Base-by-base conservation (phyloP, 1,140 invertebrate genomes). In the Hestina assimilis region DNA sequence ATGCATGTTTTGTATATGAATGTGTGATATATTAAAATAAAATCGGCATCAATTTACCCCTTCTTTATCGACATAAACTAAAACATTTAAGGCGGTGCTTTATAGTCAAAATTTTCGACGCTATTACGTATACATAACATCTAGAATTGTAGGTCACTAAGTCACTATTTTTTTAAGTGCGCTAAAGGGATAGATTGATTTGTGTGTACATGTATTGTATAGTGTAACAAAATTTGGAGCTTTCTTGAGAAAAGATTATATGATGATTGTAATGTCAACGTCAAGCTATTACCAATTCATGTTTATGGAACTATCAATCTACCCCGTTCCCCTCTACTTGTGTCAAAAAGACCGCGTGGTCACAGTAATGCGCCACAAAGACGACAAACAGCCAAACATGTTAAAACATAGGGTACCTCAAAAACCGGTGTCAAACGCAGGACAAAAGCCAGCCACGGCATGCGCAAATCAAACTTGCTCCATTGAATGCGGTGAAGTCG, bases 391-490 rank as follows among this genome's bases (percentile, higher is more conserved):
- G 80, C 80, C 75, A 83, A 81, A 83, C 75, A 79, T 57, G 72
- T 73, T 69, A 67, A 67, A 79, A 81, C 70, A 74, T 72, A 85
- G 73, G 76, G 68, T 82, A 81, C 80, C 77, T 83, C 78, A 75
- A 78, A 71, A 79, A 74, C 72, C 68, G 76, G 74, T 77, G 66
- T 56, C 69, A 84, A 79, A 79, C 84, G 80, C 73, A 69, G 81
- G 75, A 83, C 76, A 81, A 71, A 83, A 87, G 78, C 74, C 77
- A 84, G 79, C 70, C 74, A 72, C 69, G 70, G 67, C 85, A 88
- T 88, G 85, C 85, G 80, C 83, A 85, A 88, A 82, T 77, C 72
- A 87, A 74, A 83, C 65, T 76, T 83, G 80, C 75, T 82, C 83
- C 81, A 85, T 79, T 76, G 57, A 85, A 82, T 88, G 85, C 81